Conservation (phyloP, 2,797 vertebrate genomes). For the Peromyscus melanophrys region DNA sequence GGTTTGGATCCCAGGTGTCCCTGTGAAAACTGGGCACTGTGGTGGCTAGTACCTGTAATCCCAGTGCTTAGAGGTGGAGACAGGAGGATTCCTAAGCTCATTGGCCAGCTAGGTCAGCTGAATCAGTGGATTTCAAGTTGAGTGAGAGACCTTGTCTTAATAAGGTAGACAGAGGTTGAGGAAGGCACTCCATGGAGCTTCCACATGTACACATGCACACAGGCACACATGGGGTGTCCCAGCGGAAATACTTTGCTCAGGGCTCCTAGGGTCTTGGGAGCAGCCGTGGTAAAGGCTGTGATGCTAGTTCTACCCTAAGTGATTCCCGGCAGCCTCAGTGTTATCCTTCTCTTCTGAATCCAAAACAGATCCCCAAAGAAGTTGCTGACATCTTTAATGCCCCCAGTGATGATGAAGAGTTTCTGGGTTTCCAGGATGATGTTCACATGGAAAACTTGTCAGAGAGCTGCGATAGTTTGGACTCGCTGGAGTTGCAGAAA, state of each 20-base stretch:
- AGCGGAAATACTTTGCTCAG: background rate
- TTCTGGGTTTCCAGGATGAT: constrained; percentile 87
- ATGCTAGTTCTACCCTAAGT: background rate
- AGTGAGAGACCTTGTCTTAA: background rate
- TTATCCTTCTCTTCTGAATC: constrained; percentile 77
- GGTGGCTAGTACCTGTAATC: background rate
- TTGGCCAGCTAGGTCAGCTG: background rate
- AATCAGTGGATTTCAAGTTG: background rate
- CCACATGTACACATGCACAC: background rate
- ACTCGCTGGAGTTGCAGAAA: constrained; percentile 80
- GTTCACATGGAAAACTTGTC: constrained; percentile 86
- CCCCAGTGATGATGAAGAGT: constrained; percentile 88
- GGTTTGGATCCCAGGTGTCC: background rate
- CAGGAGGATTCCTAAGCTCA: background rate
- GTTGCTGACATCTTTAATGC: constrained; percentile 87
- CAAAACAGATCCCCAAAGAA: constrained; percentile 87
- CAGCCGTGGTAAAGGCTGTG: background rate
- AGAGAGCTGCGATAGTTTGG: constrained; percentile 75
- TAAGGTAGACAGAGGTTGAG: background rate
- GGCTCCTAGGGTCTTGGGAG: background rate
- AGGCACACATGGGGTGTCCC: background rate
- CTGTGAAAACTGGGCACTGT: background rate
- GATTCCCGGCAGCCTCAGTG: background rate
- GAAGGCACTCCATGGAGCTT: background rate
- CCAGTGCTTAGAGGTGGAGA: background rate